Conservation (phyloP, 2,888 invertebrate species). For the Rhingia campestris region DNA sequence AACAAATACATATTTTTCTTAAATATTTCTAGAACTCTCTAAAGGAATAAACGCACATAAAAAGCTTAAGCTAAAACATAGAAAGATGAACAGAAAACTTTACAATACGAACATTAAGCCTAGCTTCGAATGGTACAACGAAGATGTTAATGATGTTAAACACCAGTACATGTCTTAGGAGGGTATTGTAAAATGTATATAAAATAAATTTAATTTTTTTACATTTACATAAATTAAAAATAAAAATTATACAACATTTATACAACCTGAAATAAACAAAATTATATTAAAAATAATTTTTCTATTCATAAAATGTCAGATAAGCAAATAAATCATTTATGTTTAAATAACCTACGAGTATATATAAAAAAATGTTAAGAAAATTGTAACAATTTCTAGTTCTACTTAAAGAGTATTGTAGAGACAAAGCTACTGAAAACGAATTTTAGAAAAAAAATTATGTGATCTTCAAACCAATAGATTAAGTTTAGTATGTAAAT, state of each 20-base stretch:
- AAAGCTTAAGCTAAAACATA: background rate
- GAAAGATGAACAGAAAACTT: conserved; percentile 11
- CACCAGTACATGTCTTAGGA: conserved; percentile 17
- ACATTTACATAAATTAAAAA: background rate
- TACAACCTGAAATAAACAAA: background rate
- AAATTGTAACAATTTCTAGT: background rate
- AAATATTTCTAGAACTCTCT: background rate
- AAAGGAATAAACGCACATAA: background rate
- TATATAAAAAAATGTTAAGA: background rate
- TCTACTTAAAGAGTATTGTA: conserved; percentile 33
- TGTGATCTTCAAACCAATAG: conserved; percentile 39
- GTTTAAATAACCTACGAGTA: conserved; percentile 4
- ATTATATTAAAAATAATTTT: background rate
- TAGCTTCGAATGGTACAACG: conserved; percentile 37
- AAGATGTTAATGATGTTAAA: conserved; percentile 5
- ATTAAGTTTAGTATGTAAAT: conserved; percentile 8
- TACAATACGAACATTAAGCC: background rate
- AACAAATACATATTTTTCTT: background rate
- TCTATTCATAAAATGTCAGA: background rate
- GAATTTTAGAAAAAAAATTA: conserved; percentile 40
- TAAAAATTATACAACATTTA: background rate
- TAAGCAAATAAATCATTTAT: background rate
- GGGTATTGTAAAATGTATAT: conserved; percentile 15
- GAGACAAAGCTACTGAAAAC: conserved; percentile 49
- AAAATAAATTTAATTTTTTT: background rate